Percentiles rank a stretch among this genome's conserved stretches.
Evolutionary conservation across 2,113 vertebrate genomes (phyloP).

Genomic region (Callospermophilus lateralis): DNA sequence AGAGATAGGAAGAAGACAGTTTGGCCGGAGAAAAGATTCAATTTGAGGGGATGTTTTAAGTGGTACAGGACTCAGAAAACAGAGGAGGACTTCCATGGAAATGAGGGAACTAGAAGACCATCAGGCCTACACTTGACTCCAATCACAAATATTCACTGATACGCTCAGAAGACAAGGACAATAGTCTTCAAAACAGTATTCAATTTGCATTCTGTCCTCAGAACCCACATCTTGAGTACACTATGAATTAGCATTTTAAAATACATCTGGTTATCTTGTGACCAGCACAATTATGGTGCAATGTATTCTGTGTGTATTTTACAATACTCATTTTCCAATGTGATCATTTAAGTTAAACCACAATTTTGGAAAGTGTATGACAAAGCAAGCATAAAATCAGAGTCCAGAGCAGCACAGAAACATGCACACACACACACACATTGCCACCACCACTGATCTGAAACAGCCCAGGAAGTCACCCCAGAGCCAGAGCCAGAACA

Average conservation of each 20-base stretch:
- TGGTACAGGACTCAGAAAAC: neutral
- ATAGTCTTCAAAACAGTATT: neutral
- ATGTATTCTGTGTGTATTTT: neutral
- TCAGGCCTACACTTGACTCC: neutral
- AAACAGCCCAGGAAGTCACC: neutral
- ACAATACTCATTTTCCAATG: conserved; percentile 19
- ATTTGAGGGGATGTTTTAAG: neutral
- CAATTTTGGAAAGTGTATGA: neutral
- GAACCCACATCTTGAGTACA: neutral
- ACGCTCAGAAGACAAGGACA: neutral
- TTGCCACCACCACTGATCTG: neutral
- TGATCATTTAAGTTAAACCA: neutral
- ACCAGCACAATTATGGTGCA: neutral
- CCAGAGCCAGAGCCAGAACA: neutral
- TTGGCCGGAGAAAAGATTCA: neutral
- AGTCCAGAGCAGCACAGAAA: neutral
- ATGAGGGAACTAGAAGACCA: neutral
- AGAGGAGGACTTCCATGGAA: neutral
- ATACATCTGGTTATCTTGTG: neutral
- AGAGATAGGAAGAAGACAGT: neutral
- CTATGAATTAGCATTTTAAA: conserved; percentile 40
- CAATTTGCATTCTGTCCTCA: neutral
- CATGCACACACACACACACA: neutral
- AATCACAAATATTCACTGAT: neutral
- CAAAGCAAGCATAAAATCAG: conserved; percentile 42